Evolutionary conservation across 2,113 vertebrate species (phyloP), one percentile per base, ranked within the genome.

Genomic region (Carlito syrichta): DNA sequence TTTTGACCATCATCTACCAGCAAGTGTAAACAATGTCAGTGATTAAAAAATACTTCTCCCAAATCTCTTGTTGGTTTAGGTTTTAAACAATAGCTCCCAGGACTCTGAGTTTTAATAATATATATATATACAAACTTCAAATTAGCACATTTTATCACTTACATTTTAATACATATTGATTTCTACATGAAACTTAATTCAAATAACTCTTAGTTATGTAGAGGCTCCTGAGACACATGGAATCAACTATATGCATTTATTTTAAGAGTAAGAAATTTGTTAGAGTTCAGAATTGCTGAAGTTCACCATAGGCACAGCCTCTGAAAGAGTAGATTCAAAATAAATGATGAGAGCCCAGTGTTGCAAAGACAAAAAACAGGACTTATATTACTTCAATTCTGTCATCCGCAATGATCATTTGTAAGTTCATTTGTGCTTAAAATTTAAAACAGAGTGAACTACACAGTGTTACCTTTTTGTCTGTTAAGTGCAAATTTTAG

Each of bases 391-490:
- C 32, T 45, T 73, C 30, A 17, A 38, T 12, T 43, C 89, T 11
- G 4, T 78, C 92, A 50, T n/a, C 68, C 71, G 50, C 30, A 56
- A 48, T 35, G 38, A 48, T 73, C 35, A 5, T 16, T n/a, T n/a
- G 74, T 35, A 96, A 96, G 52, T 87, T 50, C 73, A n/a, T 45
- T 40, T 69, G 56, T 91, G 62, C 86, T 93, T 93, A 89, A 91
- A 89, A 20, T 85, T 89, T 83, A 69, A 86, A 96, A 90, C 40
- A 50, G 71, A 45, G 48, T 14, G 68, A 63, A 76, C 43, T 14
- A 12, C 13, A 17, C 9, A 60, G 43, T 48, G 45, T 20, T 60
- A 86, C 45, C 45, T 86, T 76, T 58, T 74, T 74, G 85, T 45
- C 89, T 92, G 69, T 56, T 50, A 85, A 81, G 56, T 63, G 94